These are phyloP conservation scores for Drosophila lacertosa DNA, from an alignment of 1,140 invertebrate genomes.

Conservation along the genomic window DNA sequence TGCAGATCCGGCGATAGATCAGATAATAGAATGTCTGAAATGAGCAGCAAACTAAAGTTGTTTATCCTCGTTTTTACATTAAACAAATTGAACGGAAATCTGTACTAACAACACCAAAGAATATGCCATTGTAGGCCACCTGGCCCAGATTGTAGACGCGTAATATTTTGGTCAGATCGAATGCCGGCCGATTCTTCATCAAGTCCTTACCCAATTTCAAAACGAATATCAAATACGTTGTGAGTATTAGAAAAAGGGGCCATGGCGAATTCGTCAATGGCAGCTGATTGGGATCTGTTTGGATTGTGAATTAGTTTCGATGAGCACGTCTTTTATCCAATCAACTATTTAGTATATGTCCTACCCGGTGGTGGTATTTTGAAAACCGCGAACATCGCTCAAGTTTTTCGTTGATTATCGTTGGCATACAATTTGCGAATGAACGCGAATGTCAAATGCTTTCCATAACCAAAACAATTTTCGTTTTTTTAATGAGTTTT, in stretches of 20 bases:
- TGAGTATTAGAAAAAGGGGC: conserved; percentile 44
- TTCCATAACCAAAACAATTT: neutral
- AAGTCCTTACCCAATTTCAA: conserved; percentile 52
- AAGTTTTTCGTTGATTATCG: neutral
- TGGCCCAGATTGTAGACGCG: conserved; percentile 56
- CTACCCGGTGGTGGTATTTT: conserved; percentile 49
- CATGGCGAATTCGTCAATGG: conserved; percentile 44
- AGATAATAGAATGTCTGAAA: conserved; percentile 59
- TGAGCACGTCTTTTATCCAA: neutral
- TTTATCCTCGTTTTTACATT: neutral
- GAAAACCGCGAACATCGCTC: conserved; percentile 45
- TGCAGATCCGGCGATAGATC: conserved; percentile 41
- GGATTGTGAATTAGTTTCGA: neutral
- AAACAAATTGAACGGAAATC: neutral
- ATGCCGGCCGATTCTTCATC: conserved; percentile 59
- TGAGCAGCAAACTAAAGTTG: neutral
- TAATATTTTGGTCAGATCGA: conserved; percentile 41
- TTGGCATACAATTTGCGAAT: conserved; percentile 21
- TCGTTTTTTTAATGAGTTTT: neutral
- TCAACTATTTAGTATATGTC: neutral
- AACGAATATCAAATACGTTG: conserved; percentile 56
- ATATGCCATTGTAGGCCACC: conserved; percentile 49
- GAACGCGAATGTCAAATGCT: conserved; percentile 13
- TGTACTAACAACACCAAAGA: conserved; percentile 49
- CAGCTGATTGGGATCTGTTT: conserved; percentile 52